Base-by-base conservation (phyloP, 1,140 invertebrate species). In the Camponotus floridanus region DNA sequence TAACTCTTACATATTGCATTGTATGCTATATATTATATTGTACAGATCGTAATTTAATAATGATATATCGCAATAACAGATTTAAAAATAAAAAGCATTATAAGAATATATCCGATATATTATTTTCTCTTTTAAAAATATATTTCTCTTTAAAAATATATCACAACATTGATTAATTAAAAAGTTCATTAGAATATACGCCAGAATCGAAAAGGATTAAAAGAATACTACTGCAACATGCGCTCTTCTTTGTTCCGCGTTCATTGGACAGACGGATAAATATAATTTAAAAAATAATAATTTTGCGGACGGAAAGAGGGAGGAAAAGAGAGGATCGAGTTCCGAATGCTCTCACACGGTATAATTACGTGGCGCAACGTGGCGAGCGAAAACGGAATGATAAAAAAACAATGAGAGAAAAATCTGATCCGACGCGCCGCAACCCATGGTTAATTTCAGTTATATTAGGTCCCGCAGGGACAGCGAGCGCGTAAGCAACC, bases 401-500 rank as follows among this genome's bases (percentile, higher is more conserved):
- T 1, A 45, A 15, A 39, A 39, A 62, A 87, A 61, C 13, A 59
- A 59, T 0, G 51, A 61, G 88, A 85, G 88, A 85, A 86, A 76
- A 85, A 83, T 33, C 26, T 81, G 79, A 80, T 88, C 86, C 65
- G 86, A 88, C 88, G 70, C 64, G 81, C 61, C 57, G 65, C 76
- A 84, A 65, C 79, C 70, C 78, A 90, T 90, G 83, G 87, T 90
- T 91, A 91, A 91, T 91, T 91, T 91, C 90, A 87, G 86, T 91
- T 91, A 90, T 91, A 91, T 90, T 90, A 91, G 88, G 88, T 87
- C 76, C 80, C 79, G 65, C 76, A 79, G 88, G 74, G 86, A 70
- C 88, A 79, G 87, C 68, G 61, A 74, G 65, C 87, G 65, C 87
- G 86, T 90, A 88, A 90, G 84, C 90, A 90, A 88, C 74, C 86